Evolutionary conservation across 2,797 vertebrate species (phyloP).

Genomic region (Galago senegalensis): DNA sequence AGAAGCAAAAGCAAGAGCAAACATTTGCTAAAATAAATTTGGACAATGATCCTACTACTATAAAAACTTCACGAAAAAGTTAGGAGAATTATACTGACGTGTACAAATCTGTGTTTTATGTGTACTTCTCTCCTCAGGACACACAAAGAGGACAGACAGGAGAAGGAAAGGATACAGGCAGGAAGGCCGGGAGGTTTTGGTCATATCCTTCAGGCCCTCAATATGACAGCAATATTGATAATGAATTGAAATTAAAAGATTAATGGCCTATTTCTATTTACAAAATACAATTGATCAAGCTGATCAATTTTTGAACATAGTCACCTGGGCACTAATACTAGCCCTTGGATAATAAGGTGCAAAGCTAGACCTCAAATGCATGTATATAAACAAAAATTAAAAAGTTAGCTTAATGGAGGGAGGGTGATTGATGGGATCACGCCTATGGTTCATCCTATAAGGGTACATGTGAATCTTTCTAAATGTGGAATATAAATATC

Average conservation of each 20-base stretch:
- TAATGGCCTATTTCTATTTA: conserved; percentile 18
- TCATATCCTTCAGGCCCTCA: background rate
- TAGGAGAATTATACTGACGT: background rate
- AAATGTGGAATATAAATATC: too few species aligned
- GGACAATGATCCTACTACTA: background rate
- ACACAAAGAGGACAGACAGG: background rate
- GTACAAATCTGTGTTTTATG: background rate
- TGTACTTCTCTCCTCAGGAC: background rate
- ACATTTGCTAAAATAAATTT: background rate
- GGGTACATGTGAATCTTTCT: too few species aligned
- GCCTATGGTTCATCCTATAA: too few species aligned
- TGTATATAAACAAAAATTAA: background rate
- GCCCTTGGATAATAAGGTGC: background rate
- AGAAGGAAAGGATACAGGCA: background rate
- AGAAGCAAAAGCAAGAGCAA: background rate
- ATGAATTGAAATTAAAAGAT: background rate
- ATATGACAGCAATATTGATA: background rate
- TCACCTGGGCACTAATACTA: background rate
- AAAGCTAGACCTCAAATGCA: background rate
- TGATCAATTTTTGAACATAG: background rate
- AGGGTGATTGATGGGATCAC: too few species aligned
- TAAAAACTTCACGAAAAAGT: background rate
- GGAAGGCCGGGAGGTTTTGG: background rate
- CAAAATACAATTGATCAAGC: background rate
- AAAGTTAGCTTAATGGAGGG: background rate